These are phyloP conservation scores for Saccostrea glomerata DNA, from an alignment of 1,140 invertebrate species.

Conservation along the genomic window DNA sequence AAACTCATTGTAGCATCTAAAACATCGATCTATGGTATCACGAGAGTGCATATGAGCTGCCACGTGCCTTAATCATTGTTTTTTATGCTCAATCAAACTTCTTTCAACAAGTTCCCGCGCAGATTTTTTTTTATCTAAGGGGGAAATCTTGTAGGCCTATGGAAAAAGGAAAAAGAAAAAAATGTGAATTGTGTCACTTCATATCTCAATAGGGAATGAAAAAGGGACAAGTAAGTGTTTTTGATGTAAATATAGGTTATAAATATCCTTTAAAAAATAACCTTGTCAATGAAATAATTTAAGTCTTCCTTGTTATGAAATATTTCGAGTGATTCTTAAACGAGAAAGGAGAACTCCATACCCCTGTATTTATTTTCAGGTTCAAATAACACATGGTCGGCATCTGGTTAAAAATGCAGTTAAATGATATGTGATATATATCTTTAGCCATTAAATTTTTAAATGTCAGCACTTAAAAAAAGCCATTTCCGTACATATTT, in stretches of 20 bases:
- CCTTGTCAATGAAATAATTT: background rate
- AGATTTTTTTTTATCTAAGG: background rate
- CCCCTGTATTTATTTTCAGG: background rate
- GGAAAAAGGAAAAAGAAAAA: background rate
- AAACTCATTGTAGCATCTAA: background rate
- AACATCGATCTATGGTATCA: background rate
- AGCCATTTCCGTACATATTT: too few species aligned
- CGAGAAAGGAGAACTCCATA: too few species aligned
- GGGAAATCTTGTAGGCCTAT: background rate
- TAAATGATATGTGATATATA: background rate
- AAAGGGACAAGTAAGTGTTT: background rate
- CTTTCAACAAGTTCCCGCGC: slow-evolving; percentile 3
- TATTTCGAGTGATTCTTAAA: background rate
- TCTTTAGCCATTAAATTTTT: too few species aligned
- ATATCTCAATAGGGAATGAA: background rate
- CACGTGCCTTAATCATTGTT: background rate
- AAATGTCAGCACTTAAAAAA: too few species aligned
- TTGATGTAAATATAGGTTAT: background rate
- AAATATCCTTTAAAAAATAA: background rate
- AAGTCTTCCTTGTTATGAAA: background rate
- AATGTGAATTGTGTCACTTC: background rate
- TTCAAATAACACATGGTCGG: background rate
- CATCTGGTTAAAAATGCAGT: background rate
- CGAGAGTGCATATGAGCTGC: background rate
- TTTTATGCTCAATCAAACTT: slow-evolving; percentile 9